Evolutionary conservation across 2,113 vertebrate species (phyloP), one percentile per base, ranked within the genome.

Genomic region (Megalops atlanticus): DNA sequence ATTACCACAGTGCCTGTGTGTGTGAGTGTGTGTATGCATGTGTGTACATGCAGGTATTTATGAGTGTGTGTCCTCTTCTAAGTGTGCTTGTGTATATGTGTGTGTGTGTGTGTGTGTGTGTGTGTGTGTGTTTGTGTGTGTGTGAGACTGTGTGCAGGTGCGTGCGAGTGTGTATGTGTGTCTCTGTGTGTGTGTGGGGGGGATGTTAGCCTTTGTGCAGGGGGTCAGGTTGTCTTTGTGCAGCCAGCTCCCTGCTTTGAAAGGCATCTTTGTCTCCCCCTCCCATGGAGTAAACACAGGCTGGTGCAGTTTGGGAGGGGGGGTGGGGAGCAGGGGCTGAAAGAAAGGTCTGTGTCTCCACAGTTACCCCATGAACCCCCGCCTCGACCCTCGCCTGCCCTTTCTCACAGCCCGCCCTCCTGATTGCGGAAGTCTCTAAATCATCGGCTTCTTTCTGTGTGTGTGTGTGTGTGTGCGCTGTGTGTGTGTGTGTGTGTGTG

Each of bases 181-280:
- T n/a, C n/a, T n/a, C n/a, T n/a, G n/a, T n/a, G n/a, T n/a, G 45
- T 8, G 45, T 49, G 45, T 8, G 45, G 45, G 45, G 45, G 8
- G 45, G 45, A 49, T 49, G 14, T 35, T 71, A 27, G 69, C 36
- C 35, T 71, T 36, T 38, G 69, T 71, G 35, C 18, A 24, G 31
- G 52, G 52, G 27, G 36, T 35, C 69, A 71, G 69, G 69, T 71
- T 71, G 69, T 38, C 69, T 36, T 38, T 71, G 36, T 71, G 69
- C 35, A 71, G 14, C 33, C 33, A 71, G 69, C 14, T 71, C 69
- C 31, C 69, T 71, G 58, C 58, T 64, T 27, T 71, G 33, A 71
- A 71, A 71, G 36, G 69, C 33, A 71, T 71, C 69, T 71, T 38
- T 71, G 69, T 71, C 69, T 71, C 69, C 35, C 69, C 35, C 35